Evolutionary conservation across 2,113 vertebrate genomes (phyloP).

Genomic region (Paradoxurus hermaphroditus): DNA sequence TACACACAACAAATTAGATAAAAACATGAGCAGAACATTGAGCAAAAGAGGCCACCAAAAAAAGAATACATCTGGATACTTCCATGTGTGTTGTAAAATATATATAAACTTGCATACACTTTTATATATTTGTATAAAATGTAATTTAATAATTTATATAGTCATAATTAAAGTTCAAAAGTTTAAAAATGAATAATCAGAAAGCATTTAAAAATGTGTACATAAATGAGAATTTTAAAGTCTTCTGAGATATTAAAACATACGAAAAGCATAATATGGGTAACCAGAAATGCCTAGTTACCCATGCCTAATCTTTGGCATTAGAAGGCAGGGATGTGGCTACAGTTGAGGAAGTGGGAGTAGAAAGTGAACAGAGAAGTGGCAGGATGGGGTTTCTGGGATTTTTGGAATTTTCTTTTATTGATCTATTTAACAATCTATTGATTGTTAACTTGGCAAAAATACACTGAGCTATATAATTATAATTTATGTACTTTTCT

Average conservation of each 20-base stretch:
- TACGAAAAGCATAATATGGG: not conserved
- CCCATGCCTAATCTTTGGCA: not conserved
- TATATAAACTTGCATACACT: not conserved
- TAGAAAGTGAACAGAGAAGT: not conserved
- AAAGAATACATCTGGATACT: not conserved
- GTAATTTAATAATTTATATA: not conserved
- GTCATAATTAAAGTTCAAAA: conserved; percentile 26
- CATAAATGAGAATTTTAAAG: not conserved
- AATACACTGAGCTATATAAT: not conserved
- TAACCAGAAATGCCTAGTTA: no score
- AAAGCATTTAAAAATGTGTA: not conserved
- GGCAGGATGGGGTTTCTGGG: not conserved
- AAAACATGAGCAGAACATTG: not conserved
- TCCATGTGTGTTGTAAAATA: not conserved
- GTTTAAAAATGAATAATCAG: conserved; percentile 19
- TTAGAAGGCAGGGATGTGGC: not conserved
- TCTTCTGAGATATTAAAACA: not conserved
- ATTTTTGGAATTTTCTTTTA: not conserved
- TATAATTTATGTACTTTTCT: not conserved
- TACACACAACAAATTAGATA: not conserved
- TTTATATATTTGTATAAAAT: not conserved
- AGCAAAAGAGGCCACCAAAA: not conserved
- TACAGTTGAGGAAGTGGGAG: not conserved
- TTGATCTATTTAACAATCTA: no score
- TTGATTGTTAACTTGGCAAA: not conserved